Evolutionary conservation across 2,113 vertebrate species (phyloP).

Genomic region (Melanotaenia duboulayi): DNA sequence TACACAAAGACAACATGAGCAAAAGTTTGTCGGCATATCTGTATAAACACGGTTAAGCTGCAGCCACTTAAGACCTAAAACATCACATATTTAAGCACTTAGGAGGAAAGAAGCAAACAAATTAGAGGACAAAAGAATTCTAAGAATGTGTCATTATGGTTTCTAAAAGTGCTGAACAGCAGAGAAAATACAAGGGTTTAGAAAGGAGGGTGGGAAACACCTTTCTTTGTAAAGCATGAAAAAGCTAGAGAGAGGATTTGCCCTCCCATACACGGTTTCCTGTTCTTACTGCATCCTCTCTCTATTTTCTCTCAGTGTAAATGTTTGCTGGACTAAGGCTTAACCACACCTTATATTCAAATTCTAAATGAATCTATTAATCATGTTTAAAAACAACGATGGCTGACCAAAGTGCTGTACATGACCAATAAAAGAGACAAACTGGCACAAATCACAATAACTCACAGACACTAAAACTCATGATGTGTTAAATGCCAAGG

Average conservation of each 20-base stretch:
- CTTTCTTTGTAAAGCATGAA: conserved; percentile 41
- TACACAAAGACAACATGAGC: too few species aligned
- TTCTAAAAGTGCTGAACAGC: conserved; percentile 38
- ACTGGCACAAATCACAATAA: too few species aligned
- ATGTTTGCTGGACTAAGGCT: conserved; percentile 32
- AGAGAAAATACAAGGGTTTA: conserved; percentile 35
- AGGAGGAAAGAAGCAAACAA: conserved; percentile 32
- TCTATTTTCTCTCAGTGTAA: conserved; percentile 22
- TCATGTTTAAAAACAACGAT: too few species aligned
- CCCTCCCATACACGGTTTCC: conserved; percentile 11
- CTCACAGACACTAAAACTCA: too few species aligned
- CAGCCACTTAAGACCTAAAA: neutral
- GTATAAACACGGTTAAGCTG: conserved; percentile 5
- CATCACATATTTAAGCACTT: conserved; percentile 22
- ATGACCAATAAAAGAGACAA: too few species aligned
- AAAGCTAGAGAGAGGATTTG: conserved; percentile 40
- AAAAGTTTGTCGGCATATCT: neutral
- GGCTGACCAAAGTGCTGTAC: too few species aligned
- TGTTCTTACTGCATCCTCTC: neutral
- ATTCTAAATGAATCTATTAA: too few species aligned
- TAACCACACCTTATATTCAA: conserved; percentile 53
- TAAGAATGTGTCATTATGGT: conserved; percentile 56
- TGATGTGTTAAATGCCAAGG: too few species aligned
- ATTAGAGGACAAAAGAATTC: conserved; percentile 51
- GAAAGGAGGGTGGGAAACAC: conserved; percentile 11